phyloP scores from a whole-genome alignment of 64 coral and sea anemone species.

The Dendrophyllia cribrosa region DNA sequence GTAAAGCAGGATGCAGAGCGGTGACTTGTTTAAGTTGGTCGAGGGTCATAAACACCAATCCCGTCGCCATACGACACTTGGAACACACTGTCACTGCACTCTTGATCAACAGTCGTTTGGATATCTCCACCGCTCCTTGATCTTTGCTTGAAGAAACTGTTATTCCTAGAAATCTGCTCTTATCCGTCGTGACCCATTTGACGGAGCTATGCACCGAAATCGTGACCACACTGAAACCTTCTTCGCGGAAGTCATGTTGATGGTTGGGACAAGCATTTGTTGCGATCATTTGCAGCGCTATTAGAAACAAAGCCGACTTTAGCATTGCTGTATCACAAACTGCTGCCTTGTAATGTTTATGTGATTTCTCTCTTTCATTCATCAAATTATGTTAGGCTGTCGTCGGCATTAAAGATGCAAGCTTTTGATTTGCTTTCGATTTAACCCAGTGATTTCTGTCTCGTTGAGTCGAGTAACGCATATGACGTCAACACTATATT shows the following conservation, averaged over 20 bases:
- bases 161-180: slow-evolving; percentile 73
- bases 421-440: neutral
- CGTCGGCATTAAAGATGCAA: neutral
- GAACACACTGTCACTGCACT: slow-evolving; percentile 80
- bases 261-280: slow-evolving; percentile 40
- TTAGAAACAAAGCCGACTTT: neutral
- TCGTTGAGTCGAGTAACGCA: no score
- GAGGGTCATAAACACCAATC: slow-evolving; percentile 74
- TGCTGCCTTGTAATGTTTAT: no score
- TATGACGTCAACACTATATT: neutral
- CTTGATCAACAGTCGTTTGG: slow-evolving; percentile 52
- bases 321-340: neutral
- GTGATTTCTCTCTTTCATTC: neutral
- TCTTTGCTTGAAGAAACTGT: slow-evolving; percentile 55
- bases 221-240: slow-evolving; percentile 71
- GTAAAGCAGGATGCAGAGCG: neutral
- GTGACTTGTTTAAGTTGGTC: slow-evolving; percentile 56
- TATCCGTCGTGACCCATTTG: slow-evolving; percentile 68
- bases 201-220: slow-evolving; percentile 78
- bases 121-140: slow-evolving; percentile 50
- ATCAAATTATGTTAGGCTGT: no score
- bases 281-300: neutral
- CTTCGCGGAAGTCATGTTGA: slow-evolving; percentile 83
- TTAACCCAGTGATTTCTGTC: no score
- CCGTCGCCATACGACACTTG: slow-evolving; percentile 78